These are phyloP conservation scores for Scaptomyza montana DNA, from an alignment of 1,140 invertebrate species.

Conservation along the genomic window DNA sequence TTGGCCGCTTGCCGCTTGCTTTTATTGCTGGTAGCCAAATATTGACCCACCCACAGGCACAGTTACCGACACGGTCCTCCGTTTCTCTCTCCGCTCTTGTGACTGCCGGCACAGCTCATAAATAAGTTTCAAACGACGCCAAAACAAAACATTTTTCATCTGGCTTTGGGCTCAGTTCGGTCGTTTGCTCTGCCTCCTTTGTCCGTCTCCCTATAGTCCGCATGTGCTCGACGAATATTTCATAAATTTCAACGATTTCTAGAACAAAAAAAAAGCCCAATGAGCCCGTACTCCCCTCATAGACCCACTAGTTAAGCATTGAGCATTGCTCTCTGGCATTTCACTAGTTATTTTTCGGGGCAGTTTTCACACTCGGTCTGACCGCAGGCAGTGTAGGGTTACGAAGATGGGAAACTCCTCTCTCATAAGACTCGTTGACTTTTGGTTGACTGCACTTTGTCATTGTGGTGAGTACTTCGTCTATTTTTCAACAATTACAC, in stretches of 20 bases:
- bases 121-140: slow-evolving; percentile 66
- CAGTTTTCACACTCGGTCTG: slow-evolving; percentile 63
- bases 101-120: slow-evolving; percentile 52
- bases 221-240: slow-evolving; percentile 65
- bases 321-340: slow-evolving; percentile 16
- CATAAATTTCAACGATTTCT: slow-evolving; percentile 63
- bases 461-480: slow-evolving; percentile 62
- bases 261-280: no score
- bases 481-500: slow-evolving; percentile 75
- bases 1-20: slow-evolving; percentile 23
- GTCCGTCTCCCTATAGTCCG: background rate
- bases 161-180: slow-evolving; percentile 29
- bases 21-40: slow-evolving; percentile 67
- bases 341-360: slow-evolving; percentile 52
- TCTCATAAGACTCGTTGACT: slow-evolving; percentile 68
- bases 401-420: background rate
- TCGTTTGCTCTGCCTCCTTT: slow-evolving; percentile 1
- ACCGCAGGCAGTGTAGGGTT: background rate
- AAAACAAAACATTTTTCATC: slow-evolving; percentile 80
- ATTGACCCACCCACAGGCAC: slow-evolving; percentile 43
- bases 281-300: slow-evolving; percentile 1
- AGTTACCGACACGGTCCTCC: background rate
- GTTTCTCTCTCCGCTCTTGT: background rate
- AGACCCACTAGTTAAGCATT: background rate
- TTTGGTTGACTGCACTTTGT: slow-evolving; percentile 68